phyloP scores from a whole-genome alignment of 2,797 vertebrate species.

The Gymnocypris eckloni region DNA sequence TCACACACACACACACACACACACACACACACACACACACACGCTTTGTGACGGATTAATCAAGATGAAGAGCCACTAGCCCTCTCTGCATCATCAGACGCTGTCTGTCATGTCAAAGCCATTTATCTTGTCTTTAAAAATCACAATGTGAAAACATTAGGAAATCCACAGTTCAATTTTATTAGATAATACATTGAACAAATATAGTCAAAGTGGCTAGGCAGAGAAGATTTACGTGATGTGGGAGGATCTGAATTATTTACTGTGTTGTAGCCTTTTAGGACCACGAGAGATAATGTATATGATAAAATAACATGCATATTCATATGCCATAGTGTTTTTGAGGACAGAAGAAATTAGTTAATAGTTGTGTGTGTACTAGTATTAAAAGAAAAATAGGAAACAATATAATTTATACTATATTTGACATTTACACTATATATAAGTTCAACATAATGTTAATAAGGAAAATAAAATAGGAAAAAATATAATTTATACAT shows the following conservation, averaged over 20 bases:
- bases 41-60: conserved; percentile 57
- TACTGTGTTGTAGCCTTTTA: conserved; percentile 49
- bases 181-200: conserved; percentile 62
- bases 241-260: conserved; percentile 62
- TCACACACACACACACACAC: neutral
- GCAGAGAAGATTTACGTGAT: conserved; percentile 55
- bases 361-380: conserved; percentile 45
- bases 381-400: conserved; percentile 35
- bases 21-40: neutral
- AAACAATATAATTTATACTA: too few relatives aligned
- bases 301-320: conserved; percentile 63
- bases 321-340: conserved; percentile 61
- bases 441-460: too few relatives aligned
- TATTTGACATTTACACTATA: too few relatives aligned
- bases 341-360: conserved; percentile 49
- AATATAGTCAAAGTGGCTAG: conserved; percentile 57
- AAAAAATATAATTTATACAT: too few relatives aligned
- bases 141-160: conserved; percentile 47
- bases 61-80: conserved; percentile 59
- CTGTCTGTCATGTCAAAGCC: conserved; percentile 39
- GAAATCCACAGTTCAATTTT: conserved; percentile 57
- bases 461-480: too few relatives aligned
- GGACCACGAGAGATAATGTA: conserved; percentile 57
- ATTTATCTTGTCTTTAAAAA: conserved; percentile 46
- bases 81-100: conserved; percentile 51